A percentile compares a stretch with the other conserved stretches of the same genome.
Conservation (phyloP, 2,888 invertebrate species). For the Drosophila lacicola region DNA sequence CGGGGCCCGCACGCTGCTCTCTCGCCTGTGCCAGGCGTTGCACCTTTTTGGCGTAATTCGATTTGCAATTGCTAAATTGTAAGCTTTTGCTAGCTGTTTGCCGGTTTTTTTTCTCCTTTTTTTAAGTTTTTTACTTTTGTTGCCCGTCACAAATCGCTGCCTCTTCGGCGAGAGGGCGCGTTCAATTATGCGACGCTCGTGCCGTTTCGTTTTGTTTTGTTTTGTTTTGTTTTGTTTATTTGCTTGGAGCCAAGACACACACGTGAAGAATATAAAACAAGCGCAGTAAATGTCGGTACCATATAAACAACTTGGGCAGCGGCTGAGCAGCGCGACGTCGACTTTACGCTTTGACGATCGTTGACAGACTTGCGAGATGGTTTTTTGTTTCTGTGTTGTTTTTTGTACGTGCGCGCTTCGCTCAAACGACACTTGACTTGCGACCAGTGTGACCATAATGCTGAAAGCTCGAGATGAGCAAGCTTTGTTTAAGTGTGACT, state of each 20-base stretch:
- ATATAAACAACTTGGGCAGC: conserved; percentile 21
- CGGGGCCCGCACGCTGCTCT: too few species aligned
- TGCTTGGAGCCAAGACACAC: conserved; percentile 11
- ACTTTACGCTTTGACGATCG: conserved; percentile 73
- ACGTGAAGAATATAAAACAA: conserved; percentile 50
- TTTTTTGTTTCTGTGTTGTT: conserved; percentile 5
- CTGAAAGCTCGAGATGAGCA: conserved; percentile 24
- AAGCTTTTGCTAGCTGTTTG: conserved; percentile 25
- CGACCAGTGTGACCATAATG: conserved; percentile 47
- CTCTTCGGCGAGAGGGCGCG: conserved; percentile 8
- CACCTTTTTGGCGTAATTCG: conserved; percentile 46
- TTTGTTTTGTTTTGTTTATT: conserved; percentile 31
- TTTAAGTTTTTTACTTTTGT: not conserved
- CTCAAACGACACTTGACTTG: conserved; percentile 32
- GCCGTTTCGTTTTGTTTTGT: conserved; percentile 14
- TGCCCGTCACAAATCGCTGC: conserved; percentile 38
- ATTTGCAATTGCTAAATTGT: conserved; percentile 56
- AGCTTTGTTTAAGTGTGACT: not conserved
- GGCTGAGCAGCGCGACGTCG: conserved; percentile 25
- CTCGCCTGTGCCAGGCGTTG: too few species aligned
- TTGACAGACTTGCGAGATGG: conserved; percentile 64
- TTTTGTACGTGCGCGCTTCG: conserved; percentile 47
- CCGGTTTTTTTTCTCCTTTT: conserved; percentile 12
- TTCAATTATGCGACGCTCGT: conserved; percentile 41
- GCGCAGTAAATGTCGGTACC: conserved; percentile 29